These are phyloP conservation scores for Sorex maritimensis DNA, from an alignment of 2,797 vertebrate genomes.

Conservation along the genomic window DNA sequence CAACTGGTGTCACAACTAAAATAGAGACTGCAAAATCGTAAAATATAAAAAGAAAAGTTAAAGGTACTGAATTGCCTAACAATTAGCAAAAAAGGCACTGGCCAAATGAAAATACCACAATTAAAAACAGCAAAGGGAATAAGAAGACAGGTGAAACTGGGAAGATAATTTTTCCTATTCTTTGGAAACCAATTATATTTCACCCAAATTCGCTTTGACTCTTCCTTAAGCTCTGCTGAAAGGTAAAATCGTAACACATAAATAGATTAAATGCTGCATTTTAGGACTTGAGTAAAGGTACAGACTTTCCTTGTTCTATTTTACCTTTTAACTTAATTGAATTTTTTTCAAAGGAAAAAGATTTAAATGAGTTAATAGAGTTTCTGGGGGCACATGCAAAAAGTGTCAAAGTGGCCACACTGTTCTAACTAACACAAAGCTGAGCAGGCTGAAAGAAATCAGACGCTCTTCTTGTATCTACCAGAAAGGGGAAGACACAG, in stretches of 20 bases:
- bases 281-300: neutral
- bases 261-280: neutral
- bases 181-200: conserved; percentile 6
- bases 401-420: neutral
- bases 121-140: neutral
- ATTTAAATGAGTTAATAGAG: neutral
- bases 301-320: neutral
- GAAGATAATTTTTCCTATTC: neutral
- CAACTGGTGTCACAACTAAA: neutral
- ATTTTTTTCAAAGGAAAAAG: conserved; percentile 35
- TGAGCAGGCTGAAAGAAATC: neutral
- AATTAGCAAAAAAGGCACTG: neutral
- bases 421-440: neutral
- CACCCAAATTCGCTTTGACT: neutral
- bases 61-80: neutral
- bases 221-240: neutral
- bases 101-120: neutral
- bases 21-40: neutral
- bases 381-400: neutral
- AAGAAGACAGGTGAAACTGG: neutral
- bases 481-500: neutral
- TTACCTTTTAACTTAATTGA: neutral
- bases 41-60: neutral
- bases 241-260: neutral
- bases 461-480: neutral